A percentile compares a stretch with the other conserved stretches of the same genome.
Evolutionary conservation across 2,113 vertebrate genomes (phyloP).

Genomic region (Podilymbus podiceps): DNA sequence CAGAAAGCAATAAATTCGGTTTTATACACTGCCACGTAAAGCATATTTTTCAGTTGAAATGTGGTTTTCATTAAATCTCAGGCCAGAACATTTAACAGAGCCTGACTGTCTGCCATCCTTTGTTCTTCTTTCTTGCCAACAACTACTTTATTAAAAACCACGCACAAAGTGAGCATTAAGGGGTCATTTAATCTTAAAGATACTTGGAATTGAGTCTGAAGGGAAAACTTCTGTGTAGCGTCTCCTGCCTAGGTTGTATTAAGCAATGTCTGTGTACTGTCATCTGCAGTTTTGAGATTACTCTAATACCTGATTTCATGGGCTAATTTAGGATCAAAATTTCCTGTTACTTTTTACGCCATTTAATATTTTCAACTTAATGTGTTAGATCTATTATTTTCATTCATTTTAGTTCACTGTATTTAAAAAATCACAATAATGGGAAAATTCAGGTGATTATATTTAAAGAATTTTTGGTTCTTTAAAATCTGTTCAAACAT

Average conservation of each 20-base stretch:
- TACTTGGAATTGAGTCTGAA: constrained; percentile 5
- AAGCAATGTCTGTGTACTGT: not conserved
- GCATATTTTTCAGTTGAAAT: constrained; percentile 82
- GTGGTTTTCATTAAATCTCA: constrained; percentile 84
- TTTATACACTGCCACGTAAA: constrained; percentile 79
- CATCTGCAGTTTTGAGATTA: not conserved
- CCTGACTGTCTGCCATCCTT: constrained; percentile 77
- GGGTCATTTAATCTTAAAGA: constrained; percentile 24
- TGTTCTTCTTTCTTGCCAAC: constrained; percentile 69
- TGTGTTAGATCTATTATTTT: not conserved
- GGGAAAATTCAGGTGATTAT: not conserved
- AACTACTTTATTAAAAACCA: constrained; percentile 52
- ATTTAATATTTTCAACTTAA: not conserved
- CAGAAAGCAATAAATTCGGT: constrained; percentile 60
- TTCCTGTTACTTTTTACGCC: not conserved
- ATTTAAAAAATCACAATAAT: not conserved
- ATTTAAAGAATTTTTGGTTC: not conserved
- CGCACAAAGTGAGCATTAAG: not conserved
- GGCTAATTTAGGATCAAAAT: constrained; percentile 1
- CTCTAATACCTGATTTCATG: not conserved
- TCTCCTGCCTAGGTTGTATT: not conserved
- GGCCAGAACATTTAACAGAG: constrained; percentile 80
- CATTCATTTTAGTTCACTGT: not conserved
- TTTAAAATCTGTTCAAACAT: not conserved
- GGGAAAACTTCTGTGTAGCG: not conserved